These are phyloP conservation scores for Hypotaenidia philippensis DNA, from an alignment of 2,797 vertebrate species.

Conservation along the genomic window DNA sequence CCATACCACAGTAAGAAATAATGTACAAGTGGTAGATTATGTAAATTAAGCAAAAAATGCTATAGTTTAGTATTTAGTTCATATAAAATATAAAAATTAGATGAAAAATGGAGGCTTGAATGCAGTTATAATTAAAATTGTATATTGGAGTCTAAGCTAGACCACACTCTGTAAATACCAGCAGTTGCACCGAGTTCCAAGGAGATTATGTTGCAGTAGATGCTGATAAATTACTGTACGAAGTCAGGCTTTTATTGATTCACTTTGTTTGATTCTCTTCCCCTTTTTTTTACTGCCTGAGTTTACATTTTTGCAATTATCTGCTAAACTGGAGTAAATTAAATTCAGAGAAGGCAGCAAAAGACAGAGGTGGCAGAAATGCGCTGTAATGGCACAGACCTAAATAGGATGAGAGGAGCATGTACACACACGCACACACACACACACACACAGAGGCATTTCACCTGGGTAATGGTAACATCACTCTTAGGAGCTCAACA, in stretches of 20 bases:
- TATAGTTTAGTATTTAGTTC: slow-evolving; percentile 47
- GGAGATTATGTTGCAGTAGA: slow-evolving; percentile 38
- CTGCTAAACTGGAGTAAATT: slow-evolving; percentile 24
- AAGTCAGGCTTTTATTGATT: slow-evolving; percentile 52
- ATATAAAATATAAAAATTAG: slow-evolving; percentile 37
- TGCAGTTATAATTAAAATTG: slow-evolving; percentile 63
- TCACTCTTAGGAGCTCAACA: slow-evolving; percentile 17
- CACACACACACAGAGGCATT: background rate
- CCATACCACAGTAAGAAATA: slow-evolving; percentile 52
- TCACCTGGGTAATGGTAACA: slow-evolving; percentile 38
- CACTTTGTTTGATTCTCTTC: slow-evolving; percentile 38
- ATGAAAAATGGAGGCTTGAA: slow-evolving; percentile 56
- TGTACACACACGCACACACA: background rate
- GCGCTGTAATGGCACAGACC: background rate
- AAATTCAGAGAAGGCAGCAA: slow-evolving; percentile 54
- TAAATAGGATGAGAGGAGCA: slow-evolving; percentile 6
- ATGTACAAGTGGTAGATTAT: slow-evolving; percentile 37
- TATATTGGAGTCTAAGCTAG: slow-evolving; percentile 42
- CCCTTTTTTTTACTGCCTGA: slow-evolving; percentile 27
- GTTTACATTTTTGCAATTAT: slow-evolving; percentile 60
- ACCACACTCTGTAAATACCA: slow-evolving; percentile 24
- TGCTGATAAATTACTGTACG: slow-evolving; percentile 8
- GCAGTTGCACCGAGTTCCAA: background rate
- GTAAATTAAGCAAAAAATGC: slow-evolving; percentile 66
- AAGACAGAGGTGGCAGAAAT: slow-evolving; percentile 21